phyloP scores from a whole-genome alignment of 2,888 invertebrate genomes.

The Cyrtodaria siliqua region DNA sequence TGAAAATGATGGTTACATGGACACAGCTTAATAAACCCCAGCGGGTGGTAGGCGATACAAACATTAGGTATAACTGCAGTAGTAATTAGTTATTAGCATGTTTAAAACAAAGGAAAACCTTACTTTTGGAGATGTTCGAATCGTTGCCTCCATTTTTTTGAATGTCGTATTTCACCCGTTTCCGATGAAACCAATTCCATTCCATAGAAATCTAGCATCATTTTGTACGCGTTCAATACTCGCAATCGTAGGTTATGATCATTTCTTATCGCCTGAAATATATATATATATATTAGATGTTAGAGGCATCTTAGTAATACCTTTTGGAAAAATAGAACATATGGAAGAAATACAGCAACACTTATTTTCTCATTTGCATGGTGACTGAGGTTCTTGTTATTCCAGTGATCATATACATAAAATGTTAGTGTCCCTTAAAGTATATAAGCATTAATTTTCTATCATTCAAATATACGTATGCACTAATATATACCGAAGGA shows the following conservation, averaged over 20 bases:
- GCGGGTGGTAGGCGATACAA: too few relatives aligned
- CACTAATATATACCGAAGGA: too few relatives aligned
- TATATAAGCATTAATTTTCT: too few relatives aligned
- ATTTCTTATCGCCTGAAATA: constrained; percentile 24
- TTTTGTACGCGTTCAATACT: constrained; percentile 34
- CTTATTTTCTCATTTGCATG: too few relatives aligned
- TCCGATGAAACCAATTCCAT: constrained; percentile 19
- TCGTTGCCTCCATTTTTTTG: constrained; percentile 26
- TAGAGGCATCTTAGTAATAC: neutral
- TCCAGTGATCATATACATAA: too few relatives aligned
- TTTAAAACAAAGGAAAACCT: neutral
- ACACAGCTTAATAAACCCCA: neutral
- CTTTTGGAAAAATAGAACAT: neutral
- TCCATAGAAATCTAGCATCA: constrained; percentile 59
- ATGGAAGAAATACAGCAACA: too few relatives aligned
- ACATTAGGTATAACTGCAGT: too few relatives aligned
- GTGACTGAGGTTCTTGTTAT: too few relatives aligned
- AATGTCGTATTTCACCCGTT: constrained; percentile 22
- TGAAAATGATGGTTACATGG: neutral
- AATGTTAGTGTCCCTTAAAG: too few relatives aligned
- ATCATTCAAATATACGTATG: too few relatives aligned
- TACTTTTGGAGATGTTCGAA: constrained; percentile 47
- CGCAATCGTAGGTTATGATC: too few relatives aligned
- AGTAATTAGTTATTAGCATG: neutral
- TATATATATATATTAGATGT: neutral